Evolutionary conservation across 1,140 invertebrate genomes (phyloP), one percentile per base, ranked within the genome.

Genomic region (Pachypsylla venusta): DNA sequence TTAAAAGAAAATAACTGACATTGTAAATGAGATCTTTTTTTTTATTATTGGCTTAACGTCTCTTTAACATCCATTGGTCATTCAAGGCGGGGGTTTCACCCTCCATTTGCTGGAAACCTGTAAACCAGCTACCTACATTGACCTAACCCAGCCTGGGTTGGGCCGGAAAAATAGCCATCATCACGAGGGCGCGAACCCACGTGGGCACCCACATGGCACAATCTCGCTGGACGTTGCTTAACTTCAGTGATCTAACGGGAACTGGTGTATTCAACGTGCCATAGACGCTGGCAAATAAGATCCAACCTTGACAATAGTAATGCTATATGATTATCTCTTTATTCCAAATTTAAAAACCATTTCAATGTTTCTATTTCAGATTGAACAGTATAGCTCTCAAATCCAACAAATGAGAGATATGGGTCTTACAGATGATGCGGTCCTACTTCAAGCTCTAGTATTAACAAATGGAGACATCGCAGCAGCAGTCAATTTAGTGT

Each of bases 381-480:
- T 48, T n/a, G 42, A 48, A 22, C 42, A 48, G 42, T 48, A 48
- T 19, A 3, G n/a, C 16, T 48, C 60, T 61, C 87, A 94, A 70
- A 72, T 96, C 57, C 82, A 88, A 53, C 84, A 90, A 67, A 82
- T 96, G 76, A 77, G 84, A 27, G 81, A 83, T 62, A 87, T 96
- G 81, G 93, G 93, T 40, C 84, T 96, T 66, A 76, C 81, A 1
- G 84, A 96, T 72, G 81, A 90, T 64, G 80, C 83, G 48, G 76
- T 85, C 20, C 96, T 95, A 72, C 71, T 94, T 25, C 83, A 84
- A 73, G 90, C 87, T 20, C 72, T 93, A 25, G 80, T 81, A 62
- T 77, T 87, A 16, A 85, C 88, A 7, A 82, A 82, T 68, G 88
- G 89, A 2, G 85, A 93, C 73, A 82, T 93, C 2, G 88, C 90